Evolutionary conservation across 2,113 vertebrate genomes (phyloP).

Genomic region (Passer montanus): DNA sequence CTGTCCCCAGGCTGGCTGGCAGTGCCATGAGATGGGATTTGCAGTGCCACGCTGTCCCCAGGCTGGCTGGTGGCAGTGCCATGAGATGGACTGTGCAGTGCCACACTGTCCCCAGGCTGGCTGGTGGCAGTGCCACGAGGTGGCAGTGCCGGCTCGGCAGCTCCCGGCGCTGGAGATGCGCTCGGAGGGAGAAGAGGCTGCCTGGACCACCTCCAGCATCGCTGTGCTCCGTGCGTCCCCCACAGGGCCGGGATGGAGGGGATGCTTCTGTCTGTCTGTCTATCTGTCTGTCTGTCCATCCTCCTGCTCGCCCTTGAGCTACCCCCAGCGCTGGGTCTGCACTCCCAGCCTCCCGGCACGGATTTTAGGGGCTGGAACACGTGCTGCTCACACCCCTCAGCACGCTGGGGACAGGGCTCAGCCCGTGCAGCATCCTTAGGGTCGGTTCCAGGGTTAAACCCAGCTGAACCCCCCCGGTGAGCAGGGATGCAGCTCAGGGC

Average conservation of each 20-base stretch:
- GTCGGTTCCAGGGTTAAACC: background rate
- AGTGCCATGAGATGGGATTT: too few species aligned
- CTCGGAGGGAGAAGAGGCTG: background rate
- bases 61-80: too few species aligned
- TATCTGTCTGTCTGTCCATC: background rate
- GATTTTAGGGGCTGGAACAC: background rate
- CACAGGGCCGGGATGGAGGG: accelerated
- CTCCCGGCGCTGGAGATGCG: background rate
- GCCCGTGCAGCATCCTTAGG: background rate
- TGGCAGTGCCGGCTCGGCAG: background rate
- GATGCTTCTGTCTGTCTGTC: background rate
- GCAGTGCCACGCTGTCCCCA: too few species aligned
- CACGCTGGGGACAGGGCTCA: accelerated
- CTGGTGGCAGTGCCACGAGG: background rate
- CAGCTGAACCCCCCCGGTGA: accelerated
- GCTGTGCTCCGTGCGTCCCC: background rate
- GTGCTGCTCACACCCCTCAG: accelerated
- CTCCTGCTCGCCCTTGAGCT: background rate
- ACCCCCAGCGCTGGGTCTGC: too few species aligned
- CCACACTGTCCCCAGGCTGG: accelerated
- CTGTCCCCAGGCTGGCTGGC: too few species aligned
- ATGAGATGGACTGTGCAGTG: accelerated
- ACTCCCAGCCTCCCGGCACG: background rate
- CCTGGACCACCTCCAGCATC: background rate
- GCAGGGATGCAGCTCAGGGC: background rate